Evolutionary conservation across 2,888 invertebrate species (phyloP), one percentile per base, ranked within the genome.

Genomic region (Endotricha flammealis): DNA sequence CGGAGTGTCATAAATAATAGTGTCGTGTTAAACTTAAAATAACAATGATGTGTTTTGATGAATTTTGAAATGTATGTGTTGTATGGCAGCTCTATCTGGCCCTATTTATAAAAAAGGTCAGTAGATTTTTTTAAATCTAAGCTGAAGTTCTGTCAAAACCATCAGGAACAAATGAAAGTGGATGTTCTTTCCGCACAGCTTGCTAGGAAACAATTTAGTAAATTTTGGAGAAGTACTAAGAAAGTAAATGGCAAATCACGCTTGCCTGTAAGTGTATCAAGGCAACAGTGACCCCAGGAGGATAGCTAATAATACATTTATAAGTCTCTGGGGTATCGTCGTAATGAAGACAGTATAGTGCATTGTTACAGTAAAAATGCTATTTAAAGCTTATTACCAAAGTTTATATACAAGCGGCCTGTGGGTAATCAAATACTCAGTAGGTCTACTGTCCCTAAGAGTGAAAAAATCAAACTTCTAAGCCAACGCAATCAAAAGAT

Each of bases 271-370:
- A 35, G 36, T 30, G 44, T 47, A 4, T n/a, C 32, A 38, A 11
- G 42, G 44, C 1, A 7, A 35, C 1, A 36, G 13, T 31, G 38
- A 46, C 3, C 38, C 24, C 4, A 27, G n/a, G 8, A 7, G 12
- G n/a, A 45, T 47, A 10, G 48, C 44, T 1, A 24, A 48, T 1
- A 24, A 48, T 6, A n/a, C 39, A 2, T 52, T 52, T 34, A 41
- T 23, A 10, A 13, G 39, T 1, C 27, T 48, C 48, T 28, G 16
- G 20, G 11, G 38, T 40, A 7, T 29, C 23, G 11, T 37, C 32
- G 20, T n/a, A n/a, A n/a, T n/a, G n/a, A n/a, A n/a, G n/a, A n/a
- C n/a, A n/a, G n/a, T n/a, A n/a, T n/a, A n/a, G n/a, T n/a, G n/a
- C n/a, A n/a, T n/a, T n/a, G n/a, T n/a, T n/a, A n/a, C n/a, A n/a